Percentiles rank a stretch among this genome's conserved stretches.
Evolutionary conservation across 2,888 invertebrate species (phyloP).

Genomic region (Lasioglossum vierecki): DNA sequence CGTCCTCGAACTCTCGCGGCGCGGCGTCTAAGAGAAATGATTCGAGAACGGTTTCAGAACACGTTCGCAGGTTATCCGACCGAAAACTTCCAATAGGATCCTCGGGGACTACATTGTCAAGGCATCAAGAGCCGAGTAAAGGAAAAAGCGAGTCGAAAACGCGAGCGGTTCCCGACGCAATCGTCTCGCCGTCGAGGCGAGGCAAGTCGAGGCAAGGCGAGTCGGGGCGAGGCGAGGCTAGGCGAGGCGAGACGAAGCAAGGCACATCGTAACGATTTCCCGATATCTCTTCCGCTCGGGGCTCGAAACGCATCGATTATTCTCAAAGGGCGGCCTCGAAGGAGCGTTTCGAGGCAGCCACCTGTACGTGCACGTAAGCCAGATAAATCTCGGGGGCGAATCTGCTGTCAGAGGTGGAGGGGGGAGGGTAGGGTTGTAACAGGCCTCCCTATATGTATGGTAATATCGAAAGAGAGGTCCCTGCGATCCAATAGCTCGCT

Average conservation of each 20-base stretch:
- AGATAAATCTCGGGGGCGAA: constrained; percentile 70
- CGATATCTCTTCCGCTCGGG: constrained; percentile 38
- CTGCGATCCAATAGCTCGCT: constrained; percentile 71
- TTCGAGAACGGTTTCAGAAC: constrained; percentile 3
- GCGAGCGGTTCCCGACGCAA: constrained; percentile 15
- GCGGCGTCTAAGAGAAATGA: neutral
- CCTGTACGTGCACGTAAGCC: constrained; percentile 68
- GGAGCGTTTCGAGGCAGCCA: constrained; percentile 61
- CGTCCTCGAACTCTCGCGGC: neutral
- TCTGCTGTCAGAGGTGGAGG: constrained; percentile 55
- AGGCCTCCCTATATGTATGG: constrained; percentile 77
- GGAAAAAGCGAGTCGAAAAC: constrained; percentile 10
- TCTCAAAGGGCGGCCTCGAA: constrained; percentile 47
- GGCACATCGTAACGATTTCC: constrained; percentile 49
- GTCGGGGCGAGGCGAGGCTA: neutral
- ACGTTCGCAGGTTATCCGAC: constrained; percentile 7
- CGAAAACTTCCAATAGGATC: constrained; percentile 18
- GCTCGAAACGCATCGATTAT: constrained; percentile 56
- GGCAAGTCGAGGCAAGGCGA: neutral
- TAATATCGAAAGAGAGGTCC: constrained; percentile 77
- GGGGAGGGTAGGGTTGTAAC: constrained; percentile 69
- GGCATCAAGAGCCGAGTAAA: constrained; percentile 2
- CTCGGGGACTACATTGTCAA: constrained; percentile 27
- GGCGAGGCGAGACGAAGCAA: neutral
- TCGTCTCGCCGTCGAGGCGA: constrained; percentile 3